Base-by-base conservation (phyloP, 1,140 invertebrate genomes). In the Drosophila auraria region DNA sequence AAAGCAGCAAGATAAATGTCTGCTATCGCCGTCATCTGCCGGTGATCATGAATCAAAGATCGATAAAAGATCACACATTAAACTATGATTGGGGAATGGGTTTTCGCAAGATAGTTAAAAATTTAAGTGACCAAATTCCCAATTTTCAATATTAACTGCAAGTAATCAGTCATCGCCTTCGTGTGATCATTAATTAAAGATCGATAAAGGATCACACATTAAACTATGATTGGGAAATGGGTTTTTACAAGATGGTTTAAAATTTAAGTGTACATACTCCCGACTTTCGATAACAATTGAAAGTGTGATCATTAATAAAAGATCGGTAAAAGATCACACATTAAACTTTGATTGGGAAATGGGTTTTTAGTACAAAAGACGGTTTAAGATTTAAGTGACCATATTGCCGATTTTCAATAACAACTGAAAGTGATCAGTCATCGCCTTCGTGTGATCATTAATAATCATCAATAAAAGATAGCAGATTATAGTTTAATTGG, bases 41-140 rank as follows among this genome's bases (percentile, higher is more conserved):
- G 30, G 20, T 70, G 50, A 70, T 71, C 64, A 70, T 56, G 20
- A 69, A 47, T 68, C 20, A 69, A 27, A 44, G 25, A 69, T 69
- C 36, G 66, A 70, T 70, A 68, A 70, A 66, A 40, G 66, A 53
- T 25, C 63, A 42, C 25, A 68, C 45, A 27, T 53, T 53, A 12
- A 53, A 42, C 30, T 33, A 11, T 36, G 47, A 33, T 69, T 63
- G 23, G 59, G 23, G 30, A 49, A 49, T 38, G 20, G 20, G 25
- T 33, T 60, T 57, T 61, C 17, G 17, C 12, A 23, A 12, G 11
- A 9, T 20, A 2, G 7, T 25, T 36, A 7, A 17, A 60, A 15
- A 20, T 14, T 27, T n/a, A 40, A 57, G 38, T 14, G 38, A 40
- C 14, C 14, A 14, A 0, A 42, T 42, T n/a, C 15, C 15, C 15